phyloP scores from a whole-genome alignment of 1,140 invertebrate genomes.

The Drosophila guanche region DNA sequence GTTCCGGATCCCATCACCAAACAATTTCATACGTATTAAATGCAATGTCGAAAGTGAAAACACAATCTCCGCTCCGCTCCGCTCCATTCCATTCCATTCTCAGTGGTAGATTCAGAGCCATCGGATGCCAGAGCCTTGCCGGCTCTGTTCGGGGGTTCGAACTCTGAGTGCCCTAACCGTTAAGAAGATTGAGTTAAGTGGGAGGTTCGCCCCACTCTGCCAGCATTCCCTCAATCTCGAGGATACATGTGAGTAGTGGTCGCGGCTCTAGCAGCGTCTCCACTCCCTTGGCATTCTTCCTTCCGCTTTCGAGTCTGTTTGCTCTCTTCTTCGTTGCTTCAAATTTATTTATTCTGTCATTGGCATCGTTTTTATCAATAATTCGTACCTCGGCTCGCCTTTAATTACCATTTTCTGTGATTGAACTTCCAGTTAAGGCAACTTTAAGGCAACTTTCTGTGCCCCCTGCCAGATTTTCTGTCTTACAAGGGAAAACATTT shows the following conservation, averaged over 20 bases:
- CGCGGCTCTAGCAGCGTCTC: too few species aligned
- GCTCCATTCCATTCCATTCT: background rate
- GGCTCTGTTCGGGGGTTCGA: constrained; percentile 2
- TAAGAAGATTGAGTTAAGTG: too few species aligned
- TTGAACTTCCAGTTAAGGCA: background rate
- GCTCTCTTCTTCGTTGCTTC: too few species aligned
- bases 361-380: too few species aligned
- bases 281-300: too few species aligned
- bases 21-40: constrained; percentile 82
- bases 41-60: constrained; percentile 75
- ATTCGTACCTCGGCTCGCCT: background rate
- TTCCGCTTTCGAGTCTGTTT: too few species aligned
- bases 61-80: constrained; percentile 30
- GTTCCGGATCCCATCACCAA: constrained; percentile 76
- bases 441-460: background rate
- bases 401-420: constrained; percentile 5
- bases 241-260: too few species aligned
- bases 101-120: too few species aligned
- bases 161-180: too few species aligned
- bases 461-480: constrained; percentile 11
- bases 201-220: too few species aligned
- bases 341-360: too few species aligned
- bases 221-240: too few species aligned
- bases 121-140: constrained; percentile 6
- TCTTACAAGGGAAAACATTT: constrained; percentile 41